A percentile compares a stretch with the other conserved stretches of the same genome.
phyloP scores from a whole-genome alignment of 2,888 invertebrate genomes.

The Aporophyla nigra region DNA sequence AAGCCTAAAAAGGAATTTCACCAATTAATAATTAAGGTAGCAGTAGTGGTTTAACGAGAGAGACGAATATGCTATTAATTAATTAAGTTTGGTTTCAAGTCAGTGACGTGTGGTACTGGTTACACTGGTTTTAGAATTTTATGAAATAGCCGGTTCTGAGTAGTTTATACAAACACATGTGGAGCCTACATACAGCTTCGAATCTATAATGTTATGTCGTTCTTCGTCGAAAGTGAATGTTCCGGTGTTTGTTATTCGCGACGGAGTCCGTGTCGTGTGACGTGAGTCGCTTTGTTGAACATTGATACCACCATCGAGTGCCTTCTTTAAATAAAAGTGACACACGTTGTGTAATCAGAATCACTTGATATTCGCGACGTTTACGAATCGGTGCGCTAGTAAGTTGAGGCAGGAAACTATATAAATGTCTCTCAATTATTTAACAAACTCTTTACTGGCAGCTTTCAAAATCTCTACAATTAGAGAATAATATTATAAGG shows the following conservation, averaged over 20 bases:
- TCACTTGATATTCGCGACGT: constrained; percentile 61
- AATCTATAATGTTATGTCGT: constrained; percentile 79
- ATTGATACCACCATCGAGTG: constrained; percentile 67
- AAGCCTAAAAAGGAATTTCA: constrained; percentile 70
- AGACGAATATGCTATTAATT: constrained; percentile 61
- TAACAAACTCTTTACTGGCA: not conserved
- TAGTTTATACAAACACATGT: constrained; percentile 66
- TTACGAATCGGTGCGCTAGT: constrained; percentile 39
- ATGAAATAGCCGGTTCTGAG: constrained; percentile 70
- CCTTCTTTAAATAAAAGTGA: constrained; percentile 65
- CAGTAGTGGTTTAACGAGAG: constrained; percentile 58
- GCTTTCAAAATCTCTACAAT: not conserved
- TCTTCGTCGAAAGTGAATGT: constrained; percentile 88
- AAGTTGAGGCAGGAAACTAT: constrained; percentile 33
- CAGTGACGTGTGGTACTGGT: constrained; percentile 68
- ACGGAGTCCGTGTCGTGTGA: constrained; percentile 76
- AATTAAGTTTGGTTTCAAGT: constrained; percentile 57
- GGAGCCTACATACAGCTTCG: constrained; percentile 62
- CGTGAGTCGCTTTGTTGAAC: constrained; percentile 80
- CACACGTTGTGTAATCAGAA: constrained; percentile 70
- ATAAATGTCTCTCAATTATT: constrained; percentile 4
- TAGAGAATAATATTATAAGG: not conserved
- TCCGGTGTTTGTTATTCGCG: constrained; percentile 87
- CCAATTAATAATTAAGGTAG: constrained; percentile 65
- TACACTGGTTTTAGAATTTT: constrained; percentile 69